Conservation (phyloP, 2,888 invertebrate species). For the Hofmannophila pseudospretella region DNA sequence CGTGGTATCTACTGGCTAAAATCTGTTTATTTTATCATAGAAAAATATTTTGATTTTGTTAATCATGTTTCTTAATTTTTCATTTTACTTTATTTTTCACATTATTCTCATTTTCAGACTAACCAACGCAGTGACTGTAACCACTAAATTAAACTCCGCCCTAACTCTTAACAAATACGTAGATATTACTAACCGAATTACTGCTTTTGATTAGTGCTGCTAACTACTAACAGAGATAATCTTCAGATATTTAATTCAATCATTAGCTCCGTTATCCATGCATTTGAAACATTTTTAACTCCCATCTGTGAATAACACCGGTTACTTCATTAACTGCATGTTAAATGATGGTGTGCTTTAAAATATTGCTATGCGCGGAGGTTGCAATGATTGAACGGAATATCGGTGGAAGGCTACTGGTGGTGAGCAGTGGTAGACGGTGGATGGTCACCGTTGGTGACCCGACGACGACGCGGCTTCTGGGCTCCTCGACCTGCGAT, state of each 20-base stretch:
- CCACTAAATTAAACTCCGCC: neutral
- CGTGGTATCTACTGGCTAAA: neutral
- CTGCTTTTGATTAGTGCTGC: neutral
- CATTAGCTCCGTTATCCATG: too few relatives aligned
- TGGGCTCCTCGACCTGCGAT: conserved; percentile 51
- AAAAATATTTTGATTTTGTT: too few relatives aligned
- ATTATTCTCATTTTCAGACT: conserved; percentile 1
- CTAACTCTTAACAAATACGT: neutral
- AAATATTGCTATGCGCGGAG: neutral
- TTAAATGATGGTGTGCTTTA: too few relatives aligned
- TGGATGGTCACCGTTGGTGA: conserved; percentile 39
- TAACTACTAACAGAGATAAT: neutral
- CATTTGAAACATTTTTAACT: too few relatives aligned
- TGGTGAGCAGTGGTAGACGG: conserved; percentile 48
- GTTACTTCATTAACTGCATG: too few relatives aligned
- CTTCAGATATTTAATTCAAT: neutral
- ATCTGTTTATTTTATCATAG: neutral
- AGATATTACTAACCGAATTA: neutral
- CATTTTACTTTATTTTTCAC: neutral
- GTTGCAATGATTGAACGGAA: neutral
- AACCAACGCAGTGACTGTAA: neutral
- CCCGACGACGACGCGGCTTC: conserved; percentile 44
- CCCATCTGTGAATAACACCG: too few relatives aligned
- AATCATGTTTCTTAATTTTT: neutral
- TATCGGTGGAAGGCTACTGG: neutral